These are phyloP conservation scores for Forpus xanthops DNA, from an alignment of 2,797 vertebrate genomes.

Conservation along the genomic window DNA sequence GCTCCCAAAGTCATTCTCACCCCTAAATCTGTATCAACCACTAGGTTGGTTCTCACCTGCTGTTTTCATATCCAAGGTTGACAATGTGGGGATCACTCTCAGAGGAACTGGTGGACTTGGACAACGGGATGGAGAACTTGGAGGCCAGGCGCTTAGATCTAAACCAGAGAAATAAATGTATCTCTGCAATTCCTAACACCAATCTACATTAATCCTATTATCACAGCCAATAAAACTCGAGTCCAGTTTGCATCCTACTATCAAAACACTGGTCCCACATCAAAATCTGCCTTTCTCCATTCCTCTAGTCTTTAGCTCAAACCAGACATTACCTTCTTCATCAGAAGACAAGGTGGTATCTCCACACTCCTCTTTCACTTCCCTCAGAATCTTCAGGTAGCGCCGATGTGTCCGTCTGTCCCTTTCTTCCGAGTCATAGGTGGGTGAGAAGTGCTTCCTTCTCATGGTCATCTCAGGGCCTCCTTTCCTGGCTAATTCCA, in stretches of 20 bases:
- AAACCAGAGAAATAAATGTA: slow-evolving; percentile 1
- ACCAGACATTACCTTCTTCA: slow-evolving; percentile 86
- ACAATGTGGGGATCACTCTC: slow-evolving; percentile 90
- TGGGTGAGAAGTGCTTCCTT: slow-evolving; percentile 73
- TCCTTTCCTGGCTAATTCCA: slow-evolving; percentile 88
- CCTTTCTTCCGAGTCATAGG: slow-evolving; percentile 82
- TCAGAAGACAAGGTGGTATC: slow-evolving; percentile 93
- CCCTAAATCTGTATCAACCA: accelerated
- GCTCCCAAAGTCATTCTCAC: background rate
- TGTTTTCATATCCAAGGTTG: slow-evolving; percentile 93
- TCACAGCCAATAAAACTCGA: background rate
- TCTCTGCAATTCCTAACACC: slow-evolving; percentile 14
- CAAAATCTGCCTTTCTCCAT: background rate
- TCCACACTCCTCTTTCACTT: slow-evolving; percentile 92
- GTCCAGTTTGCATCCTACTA: background rate
- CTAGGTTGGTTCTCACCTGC: slow-evolving; percentile 79
- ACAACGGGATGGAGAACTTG: slow-evolving; percentile 82
- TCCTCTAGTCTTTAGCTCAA: background rate
- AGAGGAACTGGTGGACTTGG: slow-evolving; percentile 84
- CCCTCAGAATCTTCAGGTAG: slow-evolving; percentile 87
- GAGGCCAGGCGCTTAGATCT: slow-evolving; percentile 82
- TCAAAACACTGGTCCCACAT: background rate
- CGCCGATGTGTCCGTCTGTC: slow-evolving; percentile 86
- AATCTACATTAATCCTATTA: background rate
- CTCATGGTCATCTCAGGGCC: slow-evolving; percentile 84